These are phyloP conservation scores for Catajapyx aquilonaris DNA, from an alignment of 1,140 invertebrate species.

Conservation along the genomic window DNA sequence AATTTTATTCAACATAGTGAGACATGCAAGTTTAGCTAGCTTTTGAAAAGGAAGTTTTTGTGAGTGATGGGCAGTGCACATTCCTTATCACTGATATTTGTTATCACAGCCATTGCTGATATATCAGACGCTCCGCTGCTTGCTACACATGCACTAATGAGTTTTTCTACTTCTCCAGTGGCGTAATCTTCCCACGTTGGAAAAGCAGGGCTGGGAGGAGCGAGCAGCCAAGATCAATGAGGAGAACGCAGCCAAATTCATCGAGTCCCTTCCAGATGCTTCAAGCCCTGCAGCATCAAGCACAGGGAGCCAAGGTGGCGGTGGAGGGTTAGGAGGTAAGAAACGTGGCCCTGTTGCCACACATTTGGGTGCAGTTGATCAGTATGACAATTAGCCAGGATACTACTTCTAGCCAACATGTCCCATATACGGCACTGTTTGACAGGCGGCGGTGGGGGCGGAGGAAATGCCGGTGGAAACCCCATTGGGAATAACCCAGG, in stretches of 20 bases:
- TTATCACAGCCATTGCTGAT: too few relatives aligned
- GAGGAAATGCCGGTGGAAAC: not conserved
- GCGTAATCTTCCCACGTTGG: conserved; percentile 64
- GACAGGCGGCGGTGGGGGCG: too few relatives aligned
- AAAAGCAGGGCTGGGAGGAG: conserved; percentile 88
- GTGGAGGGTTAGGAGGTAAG: conserved; percentile 8
- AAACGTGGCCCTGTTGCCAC: not conserved
- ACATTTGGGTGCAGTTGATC: not conserved
- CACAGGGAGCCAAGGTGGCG: conserved; percentile 6
- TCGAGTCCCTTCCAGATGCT: too few relatives aligned
- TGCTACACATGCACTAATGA: conserved; percentile 1
- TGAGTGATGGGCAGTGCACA: too few relatives aligned
- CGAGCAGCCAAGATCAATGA: conserved; percentile 68
- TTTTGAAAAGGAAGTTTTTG: too few relatives aligned
- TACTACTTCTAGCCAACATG: too few relatives aligned
- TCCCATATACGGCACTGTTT: too few relatives aligned
- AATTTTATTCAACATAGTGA: too few relatives aligned
- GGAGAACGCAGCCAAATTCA: conserved; percentile 37
- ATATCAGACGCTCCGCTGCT: too few relatives aligned
- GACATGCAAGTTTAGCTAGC: too few relatives aligned
- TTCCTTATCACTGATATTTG: too few relatives aligned
- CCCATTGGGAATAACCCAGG: not conserved
- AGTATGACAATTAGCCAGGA: too few relatives aligned
- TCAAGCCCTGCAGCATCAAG: not conserved
- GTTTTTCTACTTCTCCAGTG: conserved; percentile 34